These are phyloP conservation scores for Nephila pilipes DNA, from an alignment of 1,140 invertebrate genomes.

Conservation along the genomic window DNA sequence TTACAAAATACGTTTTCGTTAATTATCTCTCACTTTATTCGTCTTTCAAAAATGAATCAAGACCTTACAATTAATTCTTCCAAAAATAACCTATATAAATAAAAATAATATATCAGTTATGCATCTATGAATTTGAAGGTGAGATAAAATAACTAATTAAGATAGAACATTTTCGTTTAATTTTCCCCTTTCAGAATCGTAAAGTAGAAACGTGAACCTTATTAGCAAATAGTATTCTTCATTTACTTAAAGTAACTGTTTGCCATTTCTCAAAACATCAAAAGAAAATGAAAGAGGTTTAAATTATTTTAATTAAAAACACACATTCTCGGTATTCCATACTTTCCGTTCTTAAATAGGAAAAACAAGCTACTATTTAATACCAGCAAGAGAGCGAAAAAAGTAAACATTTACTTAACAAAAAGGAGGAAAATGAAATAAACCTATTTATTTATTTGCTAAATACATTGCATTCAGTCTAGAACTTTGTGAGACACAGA, in stretches of 20 bases:
- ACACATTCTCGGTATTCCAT: neutral
- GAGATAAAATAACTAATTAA: too few species aligned
- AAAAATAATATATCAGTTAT: too few species aligned
- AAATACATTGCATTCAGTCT: neutral
- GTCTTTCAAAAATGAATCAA: too few species aligned
- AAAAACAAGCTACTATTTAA: neutral
- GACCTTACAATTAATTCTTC: too few species aligned
- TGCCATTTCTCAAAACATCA: neutral
- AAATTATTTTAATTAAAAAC: constrained; percentile 14
- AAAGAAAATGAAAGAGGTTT: neutral
- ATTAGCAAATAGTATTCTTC: neutral
- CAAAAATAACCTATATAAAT: too few species aligned
- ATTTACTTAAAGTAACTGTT: neutral
- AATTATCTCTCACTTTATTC: too few species aligned
- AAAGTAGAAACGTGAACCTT: neutral
- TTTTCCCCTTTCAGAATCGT: too few species aligned
- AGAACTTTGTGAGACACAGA: neutral
- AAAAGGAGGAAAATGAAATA: neutral
- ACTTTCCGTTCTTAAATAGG: neutral
- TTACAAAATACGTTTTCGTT: too few species aligned
- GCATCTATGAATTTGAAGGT: too few species aligned
- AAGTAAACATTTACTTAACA: neutral
- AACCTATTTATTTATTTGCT: neutral
- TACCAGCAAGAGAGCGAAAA: neutral
- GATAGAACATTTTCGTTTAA: too few species aligned